Evolutionary conservation across 1,140 invertebrate genomes (phyloP).

Genomic region (Caenorhabditis tropicalis): DNA sequence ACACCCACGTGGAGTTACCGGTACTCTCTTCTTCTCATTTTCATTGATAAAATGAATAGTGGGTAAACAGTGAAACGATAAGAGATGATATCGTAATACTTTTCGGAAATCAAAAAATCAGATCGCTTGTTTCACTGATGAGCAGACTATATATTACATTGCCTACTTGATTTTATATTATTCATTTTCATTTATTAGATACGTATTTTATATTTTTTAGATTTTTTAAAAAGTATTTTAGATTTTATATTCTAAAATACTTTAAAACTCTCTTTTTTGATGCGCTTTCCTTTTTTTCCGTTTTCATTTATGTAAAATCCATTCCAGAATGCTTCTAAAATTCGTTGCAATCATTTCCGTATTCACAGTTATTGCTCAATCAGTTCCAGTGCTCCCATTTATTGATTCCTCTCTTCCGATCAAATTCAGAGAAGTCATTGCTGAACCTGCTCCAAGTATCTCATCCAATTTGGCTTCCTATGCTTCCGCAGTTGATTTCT

Average conservation of each 20-base stretch:
- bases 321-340: no score
- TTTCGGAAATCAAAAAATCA: conserved; percentile 26
- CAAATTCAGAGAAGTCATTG: no score
- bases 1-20: neutral
- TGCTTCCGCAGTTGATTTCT: neutral
- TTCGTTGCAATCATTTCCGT: no score
- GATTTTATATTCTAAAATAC: neutral
- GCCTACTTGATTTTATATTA: neutral
- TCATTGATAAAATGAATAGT: neutral
- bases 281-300: neutral
- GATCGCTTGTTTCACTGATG: conserved; percentile 14
- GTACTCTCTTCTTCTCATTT: neutral
- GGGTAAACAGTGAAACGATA: neutral
- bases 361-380: no score
- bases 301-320: no score
- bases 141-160: neutral
- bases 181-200: no score
- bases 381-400: no score
- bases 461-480: neutral
- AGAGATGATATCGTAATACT: neutral
- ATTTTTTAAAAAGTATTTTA: no score
- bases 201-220: no score
- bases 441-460: no score
- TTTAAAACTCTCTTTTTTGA: neutral
- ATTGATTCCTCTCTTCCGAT: no score